Conservation (phyloP, 2,113 vertebrate species). For the Copsychus sechellarum region DNA sequence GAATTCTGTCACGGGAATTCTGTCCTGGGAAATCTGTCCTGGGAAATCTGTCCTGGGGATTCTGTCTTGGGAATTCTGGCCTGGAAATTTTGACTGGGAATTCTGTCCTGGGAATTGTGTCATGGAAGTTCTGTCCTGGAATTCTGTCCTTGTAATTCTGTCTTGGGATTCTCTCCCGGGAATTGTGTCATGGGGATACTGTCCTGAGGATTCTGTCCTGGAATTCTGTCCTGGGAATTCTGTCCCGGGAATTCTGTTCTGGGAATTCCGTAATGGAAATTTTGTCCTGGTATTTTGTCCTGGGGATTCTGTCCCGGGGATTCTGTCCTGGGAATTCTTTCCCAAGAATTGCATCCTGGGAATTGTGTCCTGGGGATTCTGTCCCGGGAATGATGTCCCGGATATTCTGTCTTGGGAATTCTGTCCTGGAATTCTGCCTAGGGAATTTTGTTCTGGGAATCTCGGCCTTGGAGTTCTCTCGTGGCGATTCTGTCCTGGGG, state of each 20-base stretch:
- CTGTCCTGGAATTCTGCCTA: too few species aligned
- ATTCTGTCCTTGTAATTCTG: too few species aligned
- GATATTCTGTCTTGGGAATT: too few species aligned
- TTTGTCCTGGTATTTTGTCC: too few species aligned
- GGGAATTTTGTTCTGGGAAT: too few species aligned
- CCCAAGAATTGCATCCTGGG: background rate
- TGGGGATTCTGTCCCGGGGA: too few species aligned
- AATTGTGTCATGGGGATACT: background rate
- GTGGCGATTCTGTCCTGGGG: too few species aligned
- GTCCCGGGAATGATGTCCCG: too few species aligned
- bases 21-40: too few species aligned
- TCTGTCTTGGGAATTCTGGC: background rate
- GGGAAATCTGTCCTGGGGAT: background rate
- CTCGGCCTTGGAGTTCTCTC: too few species aligned
- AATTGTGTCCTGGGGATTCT: accelerated
- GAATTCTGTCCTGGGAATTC: background rate
- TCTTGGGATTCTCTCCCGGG: too few species aligned
- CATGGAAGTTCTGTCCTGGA: background rate
- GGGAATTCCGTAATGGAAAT: background rate
- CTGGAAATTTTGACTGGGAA: accelerated
- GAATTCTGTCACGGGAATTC: background rate
- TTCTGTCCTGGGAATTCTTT: background rate
- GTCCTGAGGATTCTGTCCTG: too few species aligned
- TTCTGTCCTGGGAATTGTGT: background rate
- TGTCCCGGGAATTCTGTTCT: accelerated